Evolutionary conservation across 2,113 vertebrate genomes (phyloP).

Genomic region (Stictonetta naevosa): DNA sequence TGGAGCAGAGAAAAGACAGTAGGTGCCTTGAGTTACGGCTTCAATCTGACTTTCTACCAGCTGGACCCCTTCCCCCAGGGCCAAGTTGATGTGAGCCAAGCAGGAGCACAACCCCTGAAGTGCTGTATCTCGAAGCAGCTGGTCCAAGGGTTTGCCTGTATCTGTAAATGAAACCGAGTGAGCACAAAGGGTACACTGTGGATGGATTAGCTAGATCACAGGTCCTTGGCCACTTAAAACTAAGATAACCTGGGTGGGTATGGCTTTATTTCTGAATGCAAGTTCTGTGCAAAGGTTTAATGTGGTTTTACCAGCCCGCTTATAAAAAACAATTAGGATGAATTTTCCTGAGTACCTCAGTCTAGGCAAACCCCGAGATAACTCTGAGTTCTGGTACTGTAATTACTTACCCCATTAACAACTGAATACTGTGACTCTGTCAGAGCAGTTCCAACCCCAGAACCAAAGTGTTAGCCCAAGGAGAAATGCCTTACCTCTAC

Average conservation of each 20-base stretch:
- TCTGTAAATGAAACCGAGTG: background rate
- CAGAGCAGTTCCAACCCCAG: background rate
- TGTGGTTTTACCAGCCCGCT: background rate
- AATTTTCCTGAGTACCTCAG: background rate
- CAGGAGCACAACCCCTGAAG: background rate
- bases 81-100: fast-evolving
- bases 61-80: background rate
- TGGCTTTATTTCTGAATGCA: background rate
- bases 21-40: background rate
- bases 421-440: background rate
- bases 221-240: background rate
- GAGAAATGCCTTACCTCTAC: conserved; percentile 86
- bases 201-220: background rate
- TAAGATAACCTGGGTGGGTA: background rate
- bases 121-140: background rate
- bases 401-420: background rate
- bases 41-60: background rate
- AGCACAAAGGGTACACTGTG: background rate
- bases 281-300: background rate
- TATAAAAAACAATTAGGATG: background rate
- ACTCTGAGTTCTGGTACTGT: background rate
- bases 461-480: background rate
- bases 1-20: background rate
- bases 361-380: background rate
- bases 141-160: background rate